Conservation (phyloP, 2,113 vertebrate genomes). For the Serilophus lunatus region DNA sequence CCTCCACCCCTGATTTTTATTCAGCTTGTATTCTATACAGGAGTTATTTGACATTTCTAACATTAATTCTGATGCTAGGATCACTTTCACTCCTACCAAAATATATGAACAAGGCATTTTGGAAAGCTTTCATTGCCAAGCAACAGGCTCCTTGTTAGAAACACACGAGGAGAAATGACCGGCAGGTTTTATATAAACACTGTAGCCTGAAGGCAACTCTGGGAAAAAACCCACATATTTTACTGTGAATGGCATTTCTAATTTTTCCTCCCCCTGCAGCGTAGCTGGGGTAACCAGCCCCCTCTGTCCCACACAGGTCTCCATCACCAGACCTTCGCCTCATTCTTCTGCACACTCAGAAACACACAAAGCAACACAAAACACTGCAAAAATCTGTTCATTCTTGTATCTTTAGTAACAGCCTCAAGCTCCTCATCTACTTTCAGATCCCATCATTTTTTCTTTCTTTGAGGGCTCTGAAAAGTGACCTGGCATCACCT, state of each 20-base stretch:
- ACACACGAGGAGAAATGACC: slow-evolving; percentile 2
- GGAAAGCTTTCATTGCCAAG: slow-evolving; percentile 58
- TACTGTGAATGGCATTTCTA: background rate
- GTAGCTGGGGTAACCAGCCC: slow-evolving; percentile 28
- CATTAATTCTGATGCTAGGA: background rate
- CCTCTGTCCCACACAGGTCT: slow-evolving; percentile 41
- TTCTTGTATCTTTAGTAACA: slow-evolving; percentile 3
- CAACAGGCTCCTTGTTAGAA: slow-evolving; percentile 39
- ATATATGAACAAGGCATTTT: background rate
- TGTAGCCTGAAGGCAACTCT: slow-evolving; percentile 2
- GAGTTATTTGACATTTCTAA: background rate
- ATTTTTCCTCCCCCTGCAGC: background rate
- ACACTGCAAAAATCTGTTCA: background rate
- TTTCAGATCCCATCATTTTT: background rate
- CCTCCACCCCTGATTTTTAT: background rate
- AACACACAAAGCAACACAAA: slow-evolving; percentile 5
- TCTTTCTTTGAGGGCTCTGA: background rate
- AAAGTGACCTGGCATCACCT: background rate
- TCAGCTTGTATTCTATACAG: background rate
- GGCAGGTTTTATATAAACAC: slow-evolving; percentile 7
- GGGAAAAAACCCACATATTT: background rate
- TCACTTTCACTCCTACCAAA: slow-evolving; percentile 21
- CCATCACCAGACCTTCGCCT: background rate
- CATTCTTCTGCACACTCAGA: background rate
- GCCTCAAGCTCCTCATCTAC: background rate